Evolutionary conservation across 2,888 invertebrate genomes (phyloP).

Genomic region (Hanleya hanleyi): DNA sequence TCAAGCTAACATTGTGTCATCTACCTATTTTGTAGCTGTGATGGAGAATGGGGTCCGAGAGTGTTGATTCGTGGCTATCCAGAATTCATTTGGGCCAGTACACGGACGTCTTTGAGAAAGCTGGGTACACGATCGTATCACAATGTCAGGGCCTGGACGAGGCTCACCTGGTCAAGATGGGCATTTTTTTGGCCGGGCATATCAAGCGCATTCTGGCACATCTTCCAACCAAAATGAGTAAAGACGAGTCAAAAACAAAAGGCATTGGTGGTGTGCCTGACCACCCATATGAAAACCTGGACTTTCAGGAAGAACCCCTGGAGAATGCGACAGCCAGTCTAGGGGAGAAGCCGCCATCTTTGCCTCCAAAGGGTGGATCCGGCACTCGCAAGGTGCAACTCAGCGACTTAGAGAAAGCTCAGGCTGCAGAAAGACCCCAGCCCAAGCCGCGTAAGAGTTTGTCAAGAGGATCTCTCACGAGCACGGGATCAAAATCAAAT

Average conservation of each 20-base stretch:
- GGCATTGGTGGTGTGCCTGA: neutral
- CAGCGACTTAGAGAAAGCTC: neutral
- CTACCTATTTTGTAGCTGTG: slow-evolving; percentile 4
- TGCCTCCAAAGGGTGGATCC: neutral
- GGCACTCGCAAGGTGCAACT: neutral
- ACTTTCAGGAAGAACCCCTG: neutral
- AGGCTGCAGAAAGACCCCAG: slow-evolving; percentile 1
- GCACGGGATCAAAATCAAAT: neutral
- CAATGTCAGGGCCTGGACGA: slow-evolving; percentile 6
- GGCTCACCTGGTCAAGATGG: neutral
- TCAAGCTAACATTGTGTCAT: no score
- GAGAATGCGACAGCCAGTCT: neutral
- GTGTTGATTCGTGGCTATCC: slow-evolving; percentile 1
- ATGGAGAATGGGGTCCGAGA: slow-evolving; percentile 7
- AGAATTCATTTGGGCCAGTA: neutral
- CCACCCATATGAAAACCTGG: neutral
- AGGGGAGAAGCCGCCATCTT: neutral
- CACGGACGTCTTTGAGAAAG: neutral
- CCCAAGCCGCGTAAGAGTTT: neutral
- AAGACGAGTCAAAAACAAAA: neutral
- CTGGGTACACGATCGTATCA: neutral
- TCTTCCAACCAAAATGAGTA: neutral
- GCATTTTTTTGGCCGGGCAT: slow-evolving; percentile 3
- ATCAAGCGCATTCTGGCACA: slow-evolving; percentile 5
- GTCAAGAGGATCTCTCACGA: neutral